Evolutionary conservation across 2,888 invertebrate genomes (phyloP).

Genomic region (Aleiodes alternator): DNA sequence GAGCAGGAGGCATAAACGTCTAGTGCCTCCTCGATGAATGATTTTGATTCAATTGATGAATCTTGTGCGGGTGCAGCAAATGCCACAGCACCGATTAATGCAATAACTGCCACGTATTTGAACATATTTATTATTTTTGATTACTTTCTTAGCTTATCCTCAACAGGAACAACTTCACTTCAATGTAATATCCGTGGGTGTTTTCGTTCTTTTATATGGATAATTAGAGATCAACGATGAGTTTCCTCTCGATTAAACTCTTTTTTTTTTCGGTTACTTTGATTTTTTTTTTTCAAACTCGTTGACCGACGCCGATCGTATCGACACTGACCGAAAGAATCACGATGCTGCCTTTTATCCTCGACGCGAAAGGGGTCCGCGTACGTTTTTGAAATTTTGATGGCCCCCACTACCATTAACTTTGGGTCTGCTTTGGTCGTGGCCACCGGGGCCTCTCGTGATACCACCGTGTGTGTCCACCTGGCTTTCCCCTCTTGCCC

Average conservation of each 20-base stretch:
- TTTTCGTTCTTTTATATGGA: not conserved
- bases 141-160: slow-evolving; percentile 46
- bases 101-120: slow-evolving; percentile 67
- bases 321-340: slow-evolving; percentile 75
- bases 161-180: slow-evolving; percentile 32
- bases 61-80: slow-evolving; percentile 68
- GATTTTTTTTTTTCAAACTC: slow-evolving; percentile 56
- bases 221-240: slow-evolving; percentile 12
- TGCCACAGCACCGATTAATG: slow-evolving; percentile 64
- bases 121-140: slow-evolving; percentile 64
- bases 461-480: slow-evolving; percentile 39
- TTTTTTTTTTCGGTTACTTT: slow-evolving; percentile 22
- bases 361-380: slow-evolving; percentile 75
- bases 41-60: slow-evolving; percentile 57
- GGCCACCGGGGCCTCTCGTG: slow-evolving; percentile 38
- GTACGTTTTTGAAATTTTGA: slow-evolving; percentile 76
- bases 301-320: slow-evolving; percentile 73
- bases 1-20: slow-evolving; percentile 78
- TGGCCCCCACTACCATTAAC: slow-evolving; percentile 71
- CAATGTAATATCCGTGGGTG: not conserved
- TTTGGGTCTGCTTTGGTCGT: slow-evolving; percentile 43
- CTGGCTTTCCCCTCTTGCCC: slow-evolving; percentile 30
- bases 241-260: slow-evolving; percentile 27
- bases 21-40: slow-evolving; percentile 70
- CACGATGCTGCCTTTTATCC: slow-evolving; percentile 76